Conservation (phyloP, 1,140 invertebrate genomes). For the Cephus cinctus region DNA sequence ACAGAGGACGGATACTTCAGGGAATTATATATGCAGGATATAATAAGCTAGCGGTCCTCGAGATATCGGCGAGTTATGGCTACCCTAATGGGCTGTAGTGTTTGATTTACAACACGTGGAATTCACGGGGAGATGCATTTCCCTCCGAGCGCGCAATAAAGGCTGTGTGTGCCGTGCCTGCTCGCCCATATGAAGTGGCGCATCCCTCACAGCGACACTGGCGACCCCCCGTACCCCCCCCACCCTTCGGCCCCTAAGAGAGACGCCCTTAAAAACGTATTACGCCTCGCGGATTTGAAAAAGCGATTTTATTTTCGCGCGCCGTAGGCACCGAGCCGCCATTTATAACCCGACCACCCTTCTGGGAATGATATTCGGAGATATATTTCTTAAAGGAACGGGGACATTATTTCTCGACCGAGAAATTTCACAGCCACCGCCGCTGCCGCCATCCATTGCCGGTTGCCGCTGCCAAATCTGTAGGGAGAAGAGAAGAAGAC, state of each 20-base stretch:
- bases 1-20: conserved; percentile 41
- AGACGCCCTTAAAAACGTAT: conserved; percentile 36
- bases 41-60: conserved; percentile 55
- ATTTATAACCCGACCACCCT: conserved; percentile 27
- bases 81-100: conserved; percentile 47
- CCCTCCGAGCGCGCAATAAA: conserved; percentile 24
- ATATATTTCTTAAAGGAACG: conserved; percentile 26
- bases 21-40: conserved; percentile 55
- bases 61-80: conserved; percentile 56
- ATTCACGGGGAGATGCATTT: conserved; percentile 35
- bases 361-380: conserved; percentile 32
- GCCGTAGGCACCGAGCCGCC: conserved; percentile 16
- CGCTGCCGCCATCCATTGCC: no score
- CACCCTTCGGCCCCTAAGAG: conserved; percentile 9
- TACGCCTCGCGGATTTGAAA: conserved; percentile 31
- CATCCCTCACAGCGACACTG: conserved; percentile 32
- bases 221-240: conserved; percentile 15
- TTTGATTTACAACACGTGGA: conserved; percentile 51
- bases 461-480: no score
- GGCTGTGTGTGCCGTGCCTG: conserved; percentile 19
- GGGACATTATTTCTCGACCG: no score
- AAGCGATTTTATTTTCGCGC: conserved; percentile 34
- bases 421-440: no score
- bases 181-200: conserved; percentile 23
- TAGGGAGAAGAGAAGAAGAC: no score